phyloP scores from a whole-genome alignment of 2,888 invertebrate genomes.

The Caenorhabditis sp. region DNA sequence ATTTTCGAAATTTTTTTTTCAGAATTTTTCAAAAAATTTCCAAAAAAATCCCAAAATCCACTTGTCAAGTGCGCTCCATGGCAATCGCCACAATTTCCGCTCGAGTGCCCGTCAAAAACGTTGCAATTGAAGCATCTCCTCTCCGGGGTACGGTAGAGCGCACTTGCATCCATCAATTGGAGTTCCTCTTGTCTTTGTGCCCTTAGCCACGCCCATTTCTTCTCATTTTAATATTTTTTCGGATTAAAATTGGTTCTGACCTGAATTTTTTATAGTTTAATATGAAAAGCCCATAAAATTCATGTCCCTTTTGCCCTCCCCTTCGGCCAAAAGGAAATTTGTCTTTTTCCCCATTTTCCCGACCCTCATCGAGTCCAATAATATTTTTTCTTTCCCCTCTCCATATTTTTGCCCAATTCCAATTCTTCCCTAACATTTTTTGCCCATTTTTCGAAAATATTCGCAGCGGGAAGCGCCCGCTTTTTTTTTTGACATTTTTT shows the following conservation, averaged over 20 bases:
- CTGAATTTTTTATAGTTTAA: too few species aligned
- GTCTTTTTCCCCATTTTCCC: neutral
- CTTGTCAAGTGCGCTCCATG: too few species aligned
- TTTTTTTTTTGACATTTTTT: too few species aligned
- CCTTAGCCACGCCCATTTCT: too few species aligned
- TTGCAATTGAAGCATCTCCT: neutral
- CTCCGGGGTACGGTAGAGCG: neutral
- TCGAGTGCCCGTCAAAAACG: neutral
- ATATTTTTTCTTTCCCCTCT: neutral
- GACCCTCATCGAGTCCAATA: neutral
- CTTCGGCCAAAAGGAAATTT: neutral
- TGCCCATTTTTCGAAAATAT: neutral
- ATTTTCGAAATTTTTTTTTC: too few species aligned
- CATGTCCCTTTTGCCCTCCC: too few species aligned
- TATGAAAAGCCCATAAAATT: too few species aligned
- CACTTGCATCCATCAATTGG: neutral
- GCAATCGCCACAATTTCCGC: neutral
- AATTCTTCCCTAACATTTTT: neutral
- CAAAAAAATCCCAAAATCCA: neutral
- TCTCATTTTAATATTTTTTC: too few species aligned
- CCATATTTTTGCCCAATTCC: neutral
- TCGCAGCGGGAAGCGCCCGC: neutral
- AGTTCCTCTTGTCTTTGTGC: too few species aligned
- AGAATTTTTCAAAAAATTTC: too few species aligned
- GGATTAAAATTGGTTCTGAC: too few species aligned